Evolutionary conservation across 2,797 vertebrate species (phyloP).

Genomic region (Discoglossus pictus): DNA sequence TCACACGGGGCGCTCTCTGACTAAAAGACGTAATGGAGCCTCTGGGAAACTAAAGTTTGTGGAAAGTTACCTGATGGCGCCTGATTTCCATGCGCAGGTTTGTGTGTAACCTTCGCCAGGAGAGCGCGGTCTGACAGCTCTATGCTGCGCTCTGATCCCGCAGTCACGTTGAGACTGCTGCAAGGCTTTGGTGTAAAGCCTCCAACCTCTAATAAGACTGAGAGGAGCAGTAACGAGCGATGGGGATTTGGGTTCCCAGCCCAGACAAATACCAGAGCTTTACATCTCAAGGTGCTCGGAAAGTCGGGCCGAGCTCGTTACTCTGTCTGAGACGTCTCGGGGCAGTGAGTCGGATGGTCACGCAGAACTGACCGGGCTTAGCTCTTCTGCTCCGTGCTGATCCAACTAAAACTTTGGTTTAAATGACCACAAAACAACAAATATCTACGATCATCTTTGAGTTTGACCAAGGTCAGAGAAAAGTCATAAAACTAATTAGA

Average conservation of each 20-base stretch:
- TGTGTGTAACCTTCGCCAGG: background rate
- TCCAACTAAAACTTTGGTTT: slow-evolving; percentile 11
- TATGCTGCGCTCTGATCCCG: background rate
- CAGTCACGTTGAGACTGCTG: slow-evolving; percentile 3
- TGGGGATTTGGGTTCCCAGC: slow-evolving; percentile 25
- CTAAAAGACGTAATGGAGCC: background rate
- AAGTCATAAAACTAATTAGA: no score
- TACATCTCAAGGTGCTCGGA: slow-evolving; percentile 27
- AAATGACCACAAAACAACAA: no score
- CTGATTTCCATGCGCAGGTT: slow-evolving; percentile 4
- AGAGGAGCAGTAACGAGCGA: slow-evolving; percentile 34
- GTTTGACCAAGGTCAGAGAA: no score
- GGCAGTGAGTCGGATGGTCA: slow-evolving; percentile 31
- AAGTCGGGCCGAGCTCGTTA: slow-evolving; percentile 36
- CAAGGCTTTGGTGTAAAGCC: slow-evolving; percentile 28
- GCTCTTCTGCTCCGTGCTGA: background rate
- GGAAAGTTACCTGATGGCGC: background rate
- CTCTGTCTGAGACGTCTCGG: slow-evolving; percentile 19
- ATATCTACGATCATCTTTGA: no score
- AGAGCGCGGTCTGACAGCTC: slow-evolving; percentile 8
- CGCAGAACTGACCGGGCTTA: slow-evolving; percentile 38
- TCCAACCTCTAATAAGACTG: slow-evolving; percentile 15
- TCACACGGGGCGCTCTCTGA: background rate
- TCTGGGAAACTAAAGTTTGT: slow-evolving; percentile 26
- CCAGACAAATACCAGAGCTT: slow-evolving; percentile 32